phyloP scores from a whole-genome alignment of 2,888 invertebrate species.

The Idaea dimidiata region DNA sequence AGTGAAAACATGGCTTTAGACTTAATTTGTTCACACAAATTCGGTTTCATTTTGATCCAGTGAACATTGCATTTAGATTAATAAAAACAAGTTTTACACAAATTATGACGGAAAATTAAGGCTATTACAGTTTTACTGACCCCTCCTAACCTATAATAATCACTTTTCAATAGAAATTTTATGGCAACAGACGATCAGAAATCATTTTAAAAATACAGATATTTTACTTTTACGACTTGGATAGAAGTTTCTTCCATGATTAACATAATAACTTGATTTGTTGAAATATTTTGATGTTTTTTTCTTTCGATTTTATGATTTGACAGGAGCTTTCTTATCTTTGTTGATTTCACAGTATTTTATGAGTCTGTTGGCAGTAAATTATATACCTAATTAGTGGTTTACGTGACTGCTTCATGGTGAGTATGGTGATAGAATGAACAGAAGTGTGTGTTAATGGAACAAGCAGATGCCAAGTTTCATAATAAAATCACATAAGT shows the following conservation, averaged over 20 bases:
- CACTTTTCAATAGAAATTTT: neutral
- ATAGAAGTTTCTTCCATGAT: neutral
- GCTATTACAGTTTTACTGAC: neutral
- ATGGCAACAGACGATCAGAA: neutral
- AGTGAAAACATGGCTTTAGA: too few species aligned
- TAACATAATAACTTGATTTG: neutral
- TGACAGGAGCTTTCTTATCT: conserved; percentile 1
- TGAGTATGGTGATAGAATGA: too few species aligned
- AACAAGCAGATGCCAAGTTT: too few species aligned
- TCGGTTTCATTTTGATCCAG: too few species aligned
- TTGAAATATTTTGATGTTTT: neutral
- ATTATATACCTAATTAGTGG: too few species aligned
- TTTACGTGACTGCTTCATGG: too few species aligned
- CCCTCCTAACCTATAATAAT: neutral
- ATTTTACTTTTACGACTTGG: neutral
- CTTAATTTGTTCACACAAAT: too few species aligned
- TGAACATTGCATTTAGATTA: too few species aligned
- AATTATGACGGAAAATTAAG: neutral
- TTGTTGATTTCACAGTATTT: neutral
- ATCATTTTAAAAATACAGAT: neutral
- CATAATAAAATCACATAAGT: too few species aligned
- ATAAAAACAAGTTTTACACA: neutral
- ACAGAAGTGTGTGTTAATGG: too few species aligned
- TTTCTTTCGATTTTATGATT: neutral
- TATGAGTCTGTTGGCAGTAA: too few species aligned